Evolutionary conservation across 2,797 vertebrate genomes (phyloP).

Genomic region (Allochrocebus solatus): DNA sequence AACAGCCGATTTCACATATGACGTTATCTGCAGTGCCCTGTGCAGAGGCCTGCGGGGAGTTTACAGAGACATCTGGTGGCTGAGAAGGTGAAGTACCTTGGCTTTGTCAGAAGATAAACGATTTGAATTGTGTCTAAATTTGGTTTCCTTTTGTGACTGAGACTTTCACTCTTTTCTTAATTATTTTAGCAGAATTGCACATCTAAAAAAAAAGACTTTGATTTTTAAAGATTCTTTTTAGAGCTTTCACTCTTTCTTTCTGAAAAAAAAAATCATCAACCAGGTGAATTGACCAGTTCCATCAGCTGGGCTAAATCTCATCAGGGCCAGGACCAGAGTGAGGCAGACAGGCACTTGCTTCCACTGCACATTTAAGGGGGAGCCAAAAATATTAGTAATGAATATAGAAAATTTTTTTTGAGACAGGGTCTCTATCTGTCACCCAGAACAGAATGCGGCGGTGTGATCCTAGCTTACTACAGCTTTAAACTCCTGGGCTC

Average conservation of each 20-base stretch:
- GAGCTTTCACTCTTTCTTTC: neutral
- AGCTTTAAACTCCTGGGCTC: neutral
- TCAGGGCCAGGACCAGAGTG: fast-evolving
- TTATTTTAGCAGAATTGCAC: neutral
- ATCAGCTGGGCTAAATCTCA: neutral
- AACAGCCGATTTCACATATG: neutral
- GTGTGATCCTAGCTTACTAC: neutral
- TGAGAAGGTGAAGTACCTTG: neutral
- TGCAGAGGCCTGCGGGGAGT: neutral
- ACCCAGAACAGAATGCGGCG: no score
- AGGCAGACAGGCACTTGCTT: neutral
- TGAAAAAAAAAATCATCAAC: neutral
- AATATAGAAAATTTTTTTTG: neutral
- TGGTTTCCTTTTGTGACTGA: neutral
- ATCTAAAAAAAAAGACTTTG: neutral
- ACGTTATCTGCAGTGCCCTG: neutral
- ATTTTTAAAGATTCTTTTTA: neutral
- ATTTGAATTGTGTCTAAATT: slow-evolving; percentile 22
- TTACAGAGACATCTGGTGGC: slow-evolving; percentile 74
- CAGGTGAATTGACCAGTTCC: neutral
- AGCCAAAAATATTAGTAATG: neutral
- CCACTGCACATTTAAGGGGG: neutral
- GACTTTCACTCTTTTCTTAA: slow-evolving; percentile 22
- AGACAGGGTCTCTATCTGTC: no score
- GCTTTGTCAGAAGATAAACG: slow-evolving; percentile 33